Evolutionary conservation across 2,888 invertebrate genomes (phyloP).

Genomic region (Drosophila atripex): DNA sequence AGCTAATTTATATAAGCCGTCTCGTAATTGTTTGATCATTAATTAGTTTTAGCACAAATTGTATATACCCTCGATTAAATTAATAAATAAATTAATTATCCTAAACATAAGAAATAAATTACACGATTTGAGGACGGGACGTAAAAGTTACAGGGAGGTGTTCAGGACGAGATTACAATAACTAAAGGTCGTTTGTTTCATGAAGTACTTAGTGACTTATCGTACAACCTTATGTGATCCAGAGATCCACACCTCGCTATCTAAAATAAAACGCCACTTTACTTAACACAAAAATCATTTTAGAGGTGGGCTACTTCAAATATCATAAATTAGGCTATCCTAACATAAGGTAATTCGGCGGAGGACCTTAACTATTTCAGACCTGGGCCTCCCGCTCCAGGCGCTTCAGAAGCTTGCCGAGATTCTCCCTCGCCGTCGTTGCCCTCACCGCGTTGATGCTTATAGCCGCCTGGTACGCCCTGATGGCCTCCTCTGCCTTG

Average conservation of each 20-base stretch:
- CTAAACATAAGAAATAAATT: slow-evolving; percentile 24
- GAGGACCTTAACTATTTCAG: slow-evolving; percentile 8
- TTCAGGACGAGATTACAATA: no score
- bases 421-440: slow-evolving; percentile 89
- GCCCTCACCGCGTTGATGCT: slow-evolving; percentile 87
- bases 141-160: no score
- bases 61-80: slow-evolving; percentile 57
- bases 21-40: slow-evolving; percentile 54
- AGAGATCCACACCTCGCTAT: background rate
- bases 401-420: slow-evolving; percentile 85
- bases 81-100: slow-evolving; percentile 44
- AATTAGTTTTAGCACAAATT: slow-evolving; percentile 58
- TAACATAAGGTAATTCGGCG: background rate
- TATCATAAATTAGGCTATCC: background rate
- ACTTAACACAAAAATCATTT: background rate
- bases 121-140: background rate
- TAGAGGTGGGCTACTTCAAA: background rate
- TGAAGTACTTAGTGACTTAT: slow-evolving; percentile 12
- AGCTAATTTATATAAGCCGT: slow-evolving; percentile 58
- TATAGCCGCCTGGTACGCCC: slow-evolving; percentile 90
- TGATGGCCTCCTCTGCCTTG: slow-evolving; percentile 89
- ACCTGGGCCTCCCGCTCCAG: slow-evolving; percentile 53
- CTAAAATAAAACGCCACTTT: no score
- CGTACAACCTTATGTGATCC: slow-evolving; percentile 20
- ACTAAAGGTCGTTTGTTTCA: slow-evolving; percentile 3